Evolutionary conservation across 2,797 vertebrate genomes (phyloP), one percentile per base, ranked within the genome.

Genomic region (Pangasius sanitwongsei): DNA sequence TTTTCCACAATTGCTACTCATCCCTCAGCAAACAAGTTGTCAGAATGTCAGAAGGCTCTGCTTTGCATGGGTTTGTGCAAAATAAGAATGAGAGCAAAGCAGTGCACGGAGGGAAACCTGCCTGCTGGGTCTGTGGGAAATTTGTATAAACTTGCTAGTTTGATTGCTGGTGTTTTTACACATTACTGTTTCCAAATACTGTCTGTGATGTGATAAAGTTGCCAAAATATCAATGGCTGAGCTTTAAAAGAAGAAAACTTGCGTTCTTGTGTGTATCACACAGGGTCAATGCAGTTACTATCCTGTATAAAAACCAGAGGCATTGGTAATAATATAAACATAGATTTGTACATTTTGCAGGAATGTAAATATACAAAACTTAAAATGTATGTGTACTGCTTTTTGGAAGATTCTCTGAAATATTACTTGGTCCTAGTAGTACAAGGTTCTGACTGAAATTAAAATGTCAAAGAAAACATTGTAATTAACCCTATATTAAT

Each of bases 1-100:
- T 94, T 90, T 95, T 94, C 93, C 91, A 92, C 44, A 89, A 92
- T 65, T 88, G 57, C 59, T 59, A 69, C 57, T 55, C 15, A 44
- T 85, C 44, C 55, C n/a, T 6, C 15, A 69, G 18, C 82, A 87
- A 75, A 88, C 78, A 89, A 78, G 34, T 67, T 81, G 74, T 81
- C 44, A 34, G 8, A 55, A 37, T 53, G 48, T 81, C 72, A 77
- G 63, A 13, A 61, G 20, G 57, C 57, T 61, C 34, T 28, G 57
- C 34, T 84, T 84, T 50, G 44, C 16, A 50, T 31, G 28, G n/a
- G 44, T 23, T 67, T 69, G 61, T 70, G n/a, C n/a, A 57, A 82
- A 57, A 63, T 48, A 77, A 63, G 55, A 48, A 18, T 48, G 28
- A 11, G 37, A 31, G 44, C 63, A 85, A 70, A 25, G 65, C 63